Conservation (phyloP, 2,888 invertebrate species). For the Tiliacea aurago region DNA sequence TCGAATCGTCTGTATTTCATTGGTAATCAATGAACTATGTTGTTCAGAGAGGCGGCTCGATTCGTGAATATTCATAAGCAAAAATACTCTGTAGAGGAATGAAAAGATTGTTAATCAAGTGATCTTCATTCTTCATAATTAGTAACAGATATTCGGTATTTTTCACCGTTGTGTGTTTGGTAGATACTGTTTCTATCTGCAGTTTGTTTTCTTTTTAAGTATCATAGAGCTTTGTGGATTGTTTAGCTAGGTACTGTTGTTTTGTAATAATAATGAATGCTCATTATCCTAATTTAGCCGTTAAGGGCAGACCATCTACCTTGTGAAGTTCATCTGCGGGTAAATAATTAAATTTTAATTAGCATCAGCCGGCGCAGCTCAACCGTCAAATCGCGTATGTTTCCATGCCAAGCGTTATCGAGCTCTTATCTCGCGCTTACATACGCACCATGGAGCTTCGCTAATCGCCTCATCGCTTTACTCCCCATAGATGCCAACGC, state of each 20-base stretch:
- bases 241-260: background rate
- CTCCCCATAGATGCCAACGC: slow-evolving; percentile 81
- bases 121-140: slow-evolving; percentile 22
- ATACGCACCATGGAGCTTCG: slow-evolving; percentile 81
- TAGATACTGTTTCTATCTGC: background rate
- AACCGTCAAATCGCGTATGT: slow-evolving; percentile 47
- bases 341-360: slow-evolving; percentile 32
- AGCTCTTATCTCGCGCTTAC: slow-evolving; percentile 79
- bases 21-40: slow-evolving; percentile 60
- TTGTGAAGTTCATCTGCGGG: background rate
- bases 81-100: slow-evolving; percentile 26
- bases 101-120: slow-evolving; percentile 40
- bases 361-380: slow-evolving; percentile 7
- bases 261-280: background rate
- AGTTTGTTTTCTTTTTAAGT: background rate
- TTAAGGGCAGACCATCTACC: background rate
- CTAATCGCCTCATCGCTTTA: slow-evolving; percentile 84
- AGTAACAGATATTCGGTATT: slow-evolving; percentile 6
- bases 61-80: slow-evolving; percentile 59
- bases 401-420: slow-evolving; percentile 73
- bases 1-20: slow-evolving; percentile 51
- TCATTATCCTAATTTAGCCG: background rate
- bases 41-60: slow-evolving; percentile 29
- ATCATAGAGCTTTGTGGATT: too few species aligned
- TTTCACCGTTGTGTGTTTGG: background rate